Conservation (phyloP, 2,113 vertebrate species). For the Peromyscus maniculatus region DNA sequence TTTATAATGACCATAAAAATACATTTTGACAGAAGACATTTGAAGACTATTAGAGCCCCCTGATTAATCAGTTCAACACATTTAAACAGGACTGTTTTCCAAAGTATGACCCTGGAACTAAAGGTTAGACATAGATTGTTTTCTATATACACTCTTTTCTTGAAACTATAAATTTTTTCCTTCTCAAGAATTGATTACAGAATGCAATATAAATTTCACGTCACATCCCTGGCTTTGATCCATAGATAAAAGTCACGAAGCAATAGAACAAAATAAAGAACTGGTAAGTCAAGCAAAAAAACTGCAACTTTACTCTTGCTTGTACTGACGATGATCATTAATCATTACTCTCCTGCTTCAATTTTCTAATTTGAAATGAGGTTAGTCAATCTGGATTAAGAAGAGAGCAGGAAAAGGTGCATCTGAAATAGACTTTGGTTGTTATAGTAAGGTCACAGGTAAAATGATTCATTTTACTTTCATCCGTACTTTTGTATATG, state of each 20-base stretch:
- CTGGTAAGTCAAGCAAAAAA: neutral
- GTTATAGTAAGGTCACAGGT: neutral
- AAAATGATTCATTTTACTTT: slow-evolving; percentile 5
- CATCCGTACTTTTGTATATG: neutral
- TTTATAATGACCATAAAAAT: neutral
- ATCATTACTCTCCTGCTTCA: neutral
- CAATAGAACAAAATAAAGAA: slow-evolving; percentile 38
- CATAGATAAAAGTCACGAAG: slow-evolving; percentile 24
- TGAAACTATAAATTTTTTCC: slow-evolving; percentile 26
- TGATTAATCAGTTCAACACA: neutral
- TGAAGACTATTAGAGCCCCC: slow-evolving; percentile 37
- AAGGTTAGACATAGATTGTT: neutral
- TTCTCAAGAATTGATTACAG: slow-evolving; percentile 12
- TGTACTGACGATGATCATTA: neutral
- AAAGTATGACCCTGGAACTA: neutral
- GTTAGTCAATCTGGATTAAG: neutral
- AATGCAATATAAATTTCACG: slow-evolving; percentile 25
- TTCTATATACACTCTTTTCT: neutral
- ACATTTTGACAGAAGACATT: slow-evolving; percentile 33
- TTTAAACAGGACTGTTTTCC: slow-evolving; percentile 6
- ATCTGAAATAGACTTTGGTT: slow-evolving; percentile 28
- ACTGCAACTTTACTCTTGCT: neutral
- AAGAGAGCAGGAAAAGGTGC: neutral
- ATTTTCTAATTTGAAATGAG: slow-evolving; percentile 44
- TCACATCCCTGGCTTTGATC: neutral